A percentile compares a stretch with the other conserved stretches of the same genome.
phyloP scores from a whole-genome alignment of 2,888 invertebrate species.

The Aleiodes alternator region DNA sequence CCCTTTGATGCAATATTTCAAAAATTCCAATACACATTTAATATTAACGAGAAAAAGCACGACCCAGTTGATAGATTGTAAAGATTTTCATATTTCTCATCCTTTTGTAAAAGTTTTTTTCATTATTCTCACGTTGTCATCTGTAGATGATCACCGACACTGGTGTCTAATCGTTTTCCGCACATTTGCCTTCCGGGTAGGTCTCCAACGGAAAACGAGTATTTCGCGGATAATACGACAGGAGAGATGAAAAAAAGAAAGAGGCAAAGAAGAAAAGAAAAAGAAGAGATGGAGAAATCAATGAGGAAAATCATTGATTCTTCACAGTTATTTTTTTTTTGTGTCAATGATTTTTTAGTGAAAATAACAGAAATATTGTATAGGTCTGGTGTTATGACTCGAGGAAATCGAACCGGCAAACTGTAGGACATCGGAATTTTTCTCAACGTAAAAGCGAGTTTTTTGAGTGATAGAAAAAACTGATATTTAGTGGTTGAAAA shows the following conservation, averaged over 20 bases:
- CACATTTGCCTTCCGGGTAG: slow-evolving; percentile 55
- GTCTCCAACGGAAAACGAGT: neutral
- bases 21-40: neutral
- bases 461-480: neutral
- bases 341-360: neutral
- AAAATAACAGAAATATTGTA: slow-evolving; percentile 10
- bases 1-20: neutral
- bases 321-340: neutral
- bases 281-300: too few relatives aligned
- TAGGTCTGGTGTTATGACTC: slow-evolving; percentile 67
- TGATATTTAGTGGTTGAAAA: neutral
- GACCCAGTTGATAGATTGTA: slow-evolving; percentile 26
- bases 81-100: neutral
- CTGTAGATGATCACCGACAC: slow-evolving; percentile 8
- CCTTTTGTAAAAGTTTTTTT: neutral
- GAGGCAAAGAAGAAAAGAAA: neutral
- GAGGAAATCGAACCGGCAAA: slow-evolving; percentile 53
- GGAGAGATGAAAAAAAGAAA: neutral
- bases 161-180: slow-evolving; percentile 66
- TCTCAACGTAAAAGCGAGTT: neutral
- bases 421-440: slow-evolving; percentile 22
- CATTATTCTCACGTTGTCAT: slow-evolving; percentile 20
- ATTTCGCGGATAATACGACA: slow-evolving; percentile 20
- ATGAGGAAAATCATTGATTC: neutral
- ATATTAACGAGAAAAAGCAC: neutral